phyloP scores from a whole-genome alignment of 1,140 invertebrate genomes.

The Thereuonema tuberculata region DNA sequence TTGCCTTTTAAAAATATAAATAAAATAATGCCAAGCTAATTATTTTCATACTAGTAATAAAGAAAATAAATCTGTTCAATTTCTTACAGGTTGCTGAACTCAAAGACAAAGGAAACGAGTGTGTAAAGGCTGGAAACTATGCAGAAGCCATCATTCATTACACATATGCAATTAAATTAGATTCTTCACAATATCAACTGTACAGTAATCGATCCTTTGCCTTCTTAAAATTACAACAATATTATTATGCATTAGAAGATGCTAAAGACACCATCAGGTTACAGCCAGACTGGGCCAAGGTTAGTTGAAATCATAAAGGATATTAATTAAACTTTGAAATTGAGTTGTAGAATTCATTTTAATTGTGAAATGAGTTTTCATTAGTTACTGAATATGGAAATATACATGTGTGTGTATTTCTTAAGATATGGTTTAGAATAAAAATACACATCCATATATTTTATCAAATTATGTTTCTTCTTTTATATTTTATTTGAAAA shows the following conservation, averaged over 20 bases:
- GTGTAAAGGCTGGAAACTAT: conserved; percentile 53
- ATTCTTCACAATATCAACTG: conserved; percentile 51
- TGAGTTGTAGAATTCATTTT: not conserved
- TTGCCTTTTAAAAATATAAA: too few species aligned
- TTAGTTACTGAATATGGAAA: not conserved
- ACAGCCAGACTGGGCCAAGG: conserved; percentile 65
- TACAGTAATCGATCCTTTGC: conserved; percentile 66
- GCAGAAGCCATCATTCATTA: conserved; percentile 64
- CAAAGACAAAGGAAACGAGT: conserved; percentile 59
- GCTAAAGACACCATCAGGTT: conserved; percentile 55
- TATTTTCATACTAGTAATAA: too few species aligned
- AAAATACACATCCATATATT: too few species aligned
- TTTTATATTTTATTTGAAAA: too few species aligned
- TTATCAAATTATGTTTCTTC: too few species aligned
- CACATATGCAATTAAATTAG: conserved; percentile 59
- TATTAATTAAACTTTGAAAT: not conserved
- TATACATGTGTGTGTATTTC: too few species aligned
- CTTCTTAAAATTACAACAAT: conserved; percentile 60
- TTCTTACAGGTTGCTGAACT: conserved; percentile 36
- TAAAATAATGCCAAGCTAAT: too few species aligned
- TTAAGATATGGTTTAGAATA: too few species aligned
- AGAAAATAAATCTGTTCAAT: too few species aligned
- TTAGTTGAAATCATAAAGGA: too few species aligned
- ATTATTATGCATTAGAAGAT: conserved; percentile 59
- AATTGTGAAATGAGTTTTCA: conserved; percentile 12